Percentiles rank a stretch among this genome's conserved stretches.
These are phyloP conservation scores for Staurois parvus DNA, from an alignment of 2,797 vertebrate genomes.

Conservation along the genomic window DNA sequence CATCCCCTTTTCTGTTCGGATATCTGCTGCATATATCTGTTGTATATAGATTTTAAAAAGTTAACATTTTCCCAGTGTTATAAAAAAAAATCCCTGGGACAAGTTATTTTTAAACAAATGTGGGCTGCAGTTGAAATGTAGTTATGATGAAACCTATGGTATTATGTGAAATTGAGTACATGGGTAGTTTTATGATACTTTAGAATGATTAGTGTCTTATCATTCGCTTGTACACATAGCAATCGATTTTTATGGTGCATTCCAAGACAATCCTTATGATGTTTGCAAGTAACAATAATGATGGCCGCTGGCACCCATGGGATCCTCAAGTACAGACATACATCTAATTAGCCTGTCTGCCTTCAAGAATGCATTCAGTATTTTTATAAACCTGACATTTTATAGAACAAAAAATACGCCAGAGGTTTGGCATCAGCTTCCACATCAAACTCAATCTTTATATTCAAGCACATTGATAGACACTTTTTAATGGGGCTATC, in stretches of 20 bases:
- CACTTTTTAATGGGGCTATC: conserved; percentile 22
- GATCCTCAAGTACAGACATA: conserved; percentile 55
- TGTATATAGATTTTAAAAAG: no score
- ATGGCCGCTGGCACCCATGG: conserved; percentile 48
- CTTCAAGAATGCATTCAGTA: conserved; percentile 25
- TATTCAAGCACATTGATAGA: conserved; percentile 1
- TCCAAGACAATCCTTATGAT: conserved; percentile 34
- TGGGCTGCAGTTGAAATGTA: conserved; percentile 38
- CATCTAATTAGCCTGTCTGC: conserved; percentile 65
- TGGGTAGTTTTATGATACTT: conserved; percentile 63
- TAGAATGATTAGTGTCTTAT: conserved; percentile 70
- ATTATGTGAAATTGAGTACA: not conserved
- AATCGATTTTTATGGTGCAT: conserved; percentile 34
- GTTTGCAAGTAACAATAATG: conserved; percentile 14
- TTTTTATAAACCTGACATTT: not conserved
- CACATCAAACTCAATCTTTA: not conserved
- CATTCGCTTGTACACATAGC: conserved; percentile 20
- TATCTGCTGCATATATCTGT: no score
- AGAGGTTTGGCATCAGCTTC: conserved; percentile 13
- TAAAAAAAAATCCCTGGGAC: conserved; percentile 59
- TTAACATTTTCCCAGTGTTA: not conserved
- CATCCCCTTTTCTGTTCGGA: no score
- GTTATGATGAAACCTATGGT: not conserved
- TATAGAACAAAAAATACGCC: conserved; percentile 22
- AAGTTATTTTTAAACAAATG: no score